Percentiles rank a stretch among this genome's conserved stretches.
Evolutionary conservation across 2,888 invertebrate species (phyloP).

Genomic region (Himalopsyche tibetana): DNA sequence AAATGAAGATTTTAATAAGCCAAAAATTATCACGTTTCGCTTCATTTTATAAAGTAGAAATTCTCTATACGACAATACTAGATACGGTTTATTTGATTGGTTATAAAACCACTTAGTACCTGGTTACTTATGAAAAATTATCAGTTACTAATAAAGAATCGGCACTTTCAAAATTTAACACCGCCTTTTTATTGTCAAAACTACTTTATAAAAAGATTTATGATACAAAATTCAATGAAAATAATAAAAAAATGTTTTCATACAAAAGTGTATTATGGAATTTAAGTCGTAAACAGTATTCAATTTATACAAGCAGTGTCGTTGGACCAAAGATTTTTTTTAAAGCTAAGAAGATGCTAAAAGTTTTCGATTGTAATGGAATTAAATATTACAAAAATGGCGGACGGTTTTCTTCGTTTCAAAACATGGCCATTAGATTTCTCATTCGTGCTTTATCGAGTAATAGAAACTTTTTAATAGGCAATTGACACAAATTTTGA

Average conservation of each 20-base stretch:
- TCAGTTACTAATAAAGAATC: neutral
- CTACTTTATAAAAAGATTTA: slow-evolving; percentile 35
- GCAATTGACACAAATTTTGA: slow-evolving; percentile 34
- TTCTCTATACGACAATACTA: too few relatives aligned
- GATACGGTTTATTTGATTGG: too few relatives aligned
- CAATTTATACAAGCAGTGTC: neutral
- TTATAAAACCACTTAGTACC: slow-evolving; percentile 27
- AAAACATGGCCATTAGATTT: neutral
- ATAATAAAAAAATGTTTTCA: slow-evolving; percentile 2
- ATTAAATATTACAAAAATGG: slow-evolving; percentile 16
- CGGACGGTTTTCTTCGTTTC: neutral
- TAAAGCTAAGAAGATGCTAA: slow-evolving; percentile 9
- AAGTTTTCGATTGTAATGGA: slow-evolving; percentile 12
- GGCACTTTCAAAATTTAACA: slow-evolving; percentile 37
- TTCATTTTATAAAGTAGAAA: too few relatives aligned
- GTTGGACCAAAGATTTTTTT: neutral
- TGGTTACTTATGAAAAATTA: slow-evolving; percentile 25
- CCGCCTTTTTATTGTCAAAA: slow-evolving; percentile 31
- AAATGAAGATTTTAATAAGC: too few relatives aligned
- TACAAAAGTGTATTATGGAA: slow-evolving; percentile 13
- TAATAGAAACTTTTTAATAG: slow-evolving; percentile 34
- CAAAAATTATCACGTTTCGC: too few relatives aligned
- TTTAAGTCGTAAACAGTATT: slow-evolving; percentile 1
- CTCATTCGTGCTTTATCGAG: slow-evolving; percentile 1
- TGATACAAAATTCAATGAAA: slow-evolving; percentile 4